These are phyloP conservation scores for Amphimedon queenslandica DNA, from an alignment of 37 sponge, comb jelly and placozoan genomes.

Conservation along the genomic window DNA sequence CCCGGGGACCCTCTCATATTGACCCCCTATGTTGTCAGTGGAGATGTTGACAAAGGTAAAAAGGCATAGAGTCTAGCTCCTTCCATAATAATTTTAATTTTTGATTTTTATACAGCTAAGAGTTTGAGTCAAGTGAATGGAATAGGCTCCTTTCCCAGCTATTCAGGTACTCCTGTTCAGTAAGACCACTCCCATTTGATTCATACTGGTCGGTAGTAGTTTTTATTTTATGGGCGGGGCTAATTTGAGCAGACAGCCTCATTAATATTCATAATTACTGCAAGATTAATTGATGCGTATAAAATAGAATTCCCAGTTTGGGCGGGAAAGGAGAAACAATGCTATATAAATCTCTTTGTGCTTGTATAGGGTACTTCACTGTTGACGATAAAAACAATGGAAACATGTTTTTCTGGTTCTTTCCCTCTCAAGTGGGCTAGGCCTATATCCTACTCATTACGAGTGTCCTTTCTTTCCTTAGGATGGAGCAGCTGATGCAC, in stretches of 20 bases:
- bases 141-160: slow-evolving; percentile 19
- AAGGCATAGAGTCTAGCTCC: too few relatives aligned
- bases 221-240: too few relatives aligned
- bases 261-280: too few relatives aligned
- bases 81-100: too few relatives aligned
- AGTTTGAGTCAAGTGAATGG: slow-evolving; percentile 36
- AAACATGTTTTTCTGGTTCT: slow-evolving; percentile 94
- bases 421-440: slow-evolving; percentile 61
- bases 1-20: slow-evolving; percentile 72
- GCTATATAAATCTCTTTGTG: too few relatives aligned
- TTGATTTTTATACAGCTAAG: slow-evolving; percentile 38
- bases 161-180: slow-evolving; percentile 41
- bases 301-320: too few relatives aligned
- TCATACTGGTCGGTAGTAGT: too few relatives aligned
- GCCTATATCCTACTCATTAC: neutral
- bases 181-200: too few relatives aligned
- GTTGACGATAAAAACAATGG: slow-evolving; percentile 58
- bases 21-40: slow-evolving; percentile 62
- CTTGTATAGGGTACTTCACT: slow-evolving; percentile 68
- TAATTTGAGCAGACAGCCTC: too few relatives aligned
- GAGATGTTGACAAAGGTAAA: slow-evolving; percentile 55
- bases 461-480: neutral
- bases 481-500: slow-evolving; percentile 32
- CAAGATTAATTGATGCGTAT: too few relatives aligned
- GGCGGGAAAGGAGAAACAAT: too few relatives aligned